These are phyloP conservation scores for Zygaena filipendulae DNA, from an alignment of 2,888 invertebrate genomes.

Conservation along the genomic window DNA sequence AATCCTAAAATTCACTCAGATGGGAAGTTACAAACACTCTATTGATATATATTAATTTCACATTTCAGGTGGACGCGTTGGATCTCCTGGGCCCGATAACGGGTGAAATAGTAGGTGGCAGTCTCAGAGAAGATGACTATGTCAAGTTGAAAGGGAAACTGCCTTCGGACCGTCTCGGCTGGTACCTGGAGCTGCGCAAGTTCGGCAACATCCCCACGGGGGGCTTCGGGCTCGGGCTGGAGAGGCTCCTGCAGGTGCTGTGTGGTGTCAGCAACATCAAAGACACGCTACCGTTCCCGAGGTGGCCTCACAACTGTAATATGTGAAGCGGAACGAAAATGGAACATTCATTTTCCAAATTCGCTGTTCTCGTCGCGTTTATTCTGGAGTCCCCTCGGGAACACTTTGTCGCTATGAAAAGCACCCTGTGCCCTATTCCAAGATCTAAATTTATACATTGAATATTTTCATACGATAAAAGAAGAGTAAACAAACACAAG, in stretches of 20 bases:
- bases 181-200: conserved; percentile 92
- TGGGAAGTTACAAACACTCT: too few species aligned
- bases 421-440: too few species aligned
- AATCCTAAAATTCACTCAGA: too few species aligned
- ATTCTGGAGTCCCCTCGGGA: too few species aligned
- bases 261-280: conserved; percentile 89
- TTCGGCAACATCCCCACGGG: conserved; percentile 92
- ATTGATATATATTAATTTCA: too few species aligned
- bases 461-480: too few species aligned
- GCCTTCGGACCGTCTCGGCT: conserved; percentile 71
- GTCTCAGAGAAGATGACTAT: conserved; percentile 87
- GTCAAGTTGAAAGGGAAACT: conserved; percentile 71
- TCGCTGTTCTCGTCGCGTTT: too few species aligned
- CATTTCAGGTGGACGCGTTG: conserved; percentile 77
- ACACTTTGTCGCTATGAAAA: too few species aligned
- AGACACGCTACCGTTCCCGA: conserved; percentile 94
- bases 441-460: too few species aligned
- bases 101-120: conserved; percentile 96
- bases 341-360: conserved; percentile 1
- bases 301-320: conserved; percentile 90
- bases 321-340: conserved; percentile 53
- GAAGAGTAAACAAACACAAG: too few species aligned
- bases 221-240: conserved; percentile 97
- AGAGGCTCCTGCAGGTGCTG: conserved; percentile 86
- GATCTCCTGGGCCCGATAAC: conserved; percentile 90